phyloP scores from a whole-genome alignment of 2,888 invertebrate genomes.

The Allophyes oxyacanthae region DNA sequence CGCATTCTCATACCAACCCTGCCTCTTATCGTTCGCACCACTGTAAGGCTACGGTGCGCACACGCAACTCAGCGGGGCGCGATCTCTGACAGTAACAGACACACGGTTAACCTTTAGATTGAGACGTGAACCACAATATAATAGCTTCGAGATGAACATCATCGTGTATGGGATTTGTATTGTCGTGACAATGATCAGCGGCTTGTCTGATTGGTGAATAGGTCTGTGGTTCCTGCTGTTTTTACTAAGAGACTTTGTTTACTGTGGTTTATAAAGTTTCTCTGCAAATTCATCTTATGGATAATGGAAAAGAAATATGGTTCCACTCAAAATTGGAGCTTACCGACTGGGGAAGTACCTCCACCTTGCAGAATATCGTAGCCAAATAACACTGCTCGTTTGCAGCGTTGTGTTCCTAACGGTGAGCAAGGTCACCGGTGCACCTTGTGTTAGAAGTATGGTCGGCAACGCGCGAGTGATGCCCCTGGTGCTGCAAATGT shows the following conservation, averaged over 20 bases:
- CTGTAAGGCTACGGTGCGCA: slow-evolving; percentile 62
- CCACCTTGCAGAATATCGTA: too few relatives aligned
- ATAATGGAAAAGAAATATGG: too few relatives aligned
- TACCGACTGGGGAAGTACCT: too few relatives aligned
- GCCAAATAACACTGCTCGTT: too few relatives aligned
- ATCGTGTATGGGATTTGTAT: slow-evolving; percentile 60
- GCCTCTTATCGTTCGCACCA: slow-evolving; percentile 44
- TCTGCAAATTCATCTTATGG: too few relatives aligned
- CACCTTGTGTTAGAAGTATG: too few relatives aligned
- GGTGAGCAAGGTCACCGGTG: too few relatives aligned
- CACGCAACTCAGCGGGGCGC: slow-evolving; percentile 85
- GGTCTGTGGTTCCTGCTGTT: not conserved
- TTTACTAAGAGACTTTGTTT: not conserved
- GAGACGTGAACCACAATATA: slow-evolving; percentile 87
- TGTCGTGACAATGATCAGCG: slow-evolving; percentile 50
- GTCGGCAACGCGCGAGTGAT: too few relatives aligned
- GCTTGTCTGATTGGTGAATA: slow-evolving; percentile 15
- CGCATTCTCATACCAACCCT: slow-evolving; percentile 22
- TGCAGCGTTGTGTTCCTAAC: too few relatives aligned
- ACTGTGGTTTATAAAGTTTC: not conserved
- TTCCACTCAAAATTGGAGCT: too few relatives aligned
- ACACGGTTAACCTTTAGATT: slow-evolving; percentile 88
- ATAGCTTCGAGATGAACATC: slow-evolving; percentile 69
- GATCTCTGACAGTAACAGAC: slow-evolving; percentile 87
- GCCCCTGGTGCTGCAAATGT: too few relatives aligned